Base-by-base conservation (phyloP, 2,888 invertebrate species). In the Mesorhabditis sp. region DNA sequence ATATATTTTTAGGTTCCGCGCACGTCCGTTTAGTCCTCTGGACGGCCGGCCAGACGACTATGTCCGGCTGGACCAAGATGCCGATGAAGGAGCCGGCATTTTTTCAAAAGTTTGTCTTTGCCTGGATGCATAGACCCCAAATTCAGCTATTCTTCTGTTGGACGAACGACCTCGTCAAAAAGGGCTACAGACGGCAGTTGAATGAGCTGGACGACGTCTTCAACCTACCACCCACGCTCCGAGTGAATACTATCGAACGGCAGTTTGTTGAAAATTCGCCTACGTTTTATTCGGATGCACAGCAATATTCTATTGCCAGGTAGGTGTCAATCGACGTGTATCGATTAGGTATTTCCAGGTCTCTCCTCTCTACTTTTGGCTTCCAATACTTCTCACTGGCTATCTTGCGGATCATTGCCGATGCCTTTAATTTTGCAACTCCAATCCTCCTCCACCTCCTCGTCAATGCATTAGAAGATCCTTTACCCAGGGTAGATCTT, bases 401-500 rank as follows among this genome's bases (percentile, higher is more conserved):
- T 45, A 83, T 93, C 70, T 87, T 94, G 10, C 92, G 93, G 86
- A 89, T 97, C 63, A 85, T 92, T 4, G 91, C 92, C 0, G 96
- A 97, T 85, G 89, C 90, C 82, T 89, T 92, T 4, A 92, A 91
- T 2, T 97, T 97, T 88, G 92, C 92, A 41, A 93, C 93, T 0
- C 97, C 97, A 0, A 87, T 97, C 72, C 88, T 97, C 45, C 89
- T 97, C 1, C 93, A 93, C 84, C 90, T 89, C 82, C 88, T 97
- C 44, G 91, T 97, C 3, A 88, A 89, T 43, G 93, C 91, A 85
- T 91, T 93, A 72, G 92, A 93, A 86, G 90, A 91, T 80, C 90
- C 90, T 78, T 88, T 89, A 44, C 91, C 91, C 79, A 90, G 91
- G 75, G 58, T 50, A n/a, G 10, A 13, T 50, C 2, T 50, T 50